Conservation (phyloP, 2,888 invertebrate species). For the Tanytarsus gracilentus region DNA sequence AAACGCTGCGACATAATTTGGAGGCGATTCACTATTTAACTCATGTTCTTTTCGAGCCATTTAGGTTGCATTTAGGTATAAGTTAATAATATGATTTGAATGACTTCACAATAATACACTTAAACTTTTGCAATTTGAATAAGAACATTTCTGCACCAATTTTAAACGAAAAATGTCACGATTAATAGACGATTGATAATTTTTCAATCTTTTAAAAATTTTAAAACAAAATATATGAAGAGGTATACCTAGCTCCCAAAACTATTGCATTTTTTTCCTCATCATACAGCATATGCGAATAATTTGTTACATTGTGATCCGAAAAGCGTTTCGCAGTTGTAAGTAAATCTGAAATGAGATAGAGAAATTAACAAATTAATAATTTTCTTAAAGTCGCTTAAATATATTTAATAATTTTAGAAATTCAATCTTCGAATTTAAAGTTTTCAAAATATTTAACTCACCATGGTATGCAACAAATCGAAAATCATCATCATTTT, state of each 20-base stretch:
- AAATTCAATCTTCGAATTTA: background rate
- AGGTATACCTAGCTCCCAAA: conserved; percentile 78
- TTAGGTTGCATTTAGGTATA: background rate
- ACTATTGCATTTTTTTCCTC: conserved; percentile 77
- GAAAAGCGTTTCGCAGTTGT: conserved; percentile 59
- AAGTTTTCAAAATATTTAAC: conserved; percentile 23
- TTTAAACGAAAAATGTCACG: no score
- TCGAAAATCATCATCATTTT: conserved; percentile 42
- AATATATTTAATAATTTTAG: background rate
- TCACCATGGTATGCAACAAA: conserved; percentile 43
- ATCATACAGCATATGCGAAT: conserved; percentile 78
- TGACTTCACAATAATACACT: no score
- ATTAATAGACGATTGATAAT: no score
- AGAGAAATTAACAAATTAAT: conserved; percentile 39
- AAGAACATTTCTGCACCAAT: no score
- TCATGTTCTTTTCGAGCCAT: background rate
- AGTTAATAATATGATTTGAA: background rate
- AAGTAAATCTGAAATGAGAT: conserved; percentile 52
- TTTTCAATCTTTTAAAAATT: no score
- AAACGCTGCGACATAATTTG: conserved; percentile 2
- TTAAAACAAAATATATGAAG: no score
- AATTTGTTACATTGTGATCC: conserved; percentile 64
- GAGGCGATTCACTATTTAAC: background rate
- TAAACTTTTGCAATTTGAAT: no score
- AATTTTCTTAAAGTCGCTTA: background rate